phyloP scores from a whole-genome alignment of 1,140 invertebrate species.

The Portunus trituberculatus region DNA sequence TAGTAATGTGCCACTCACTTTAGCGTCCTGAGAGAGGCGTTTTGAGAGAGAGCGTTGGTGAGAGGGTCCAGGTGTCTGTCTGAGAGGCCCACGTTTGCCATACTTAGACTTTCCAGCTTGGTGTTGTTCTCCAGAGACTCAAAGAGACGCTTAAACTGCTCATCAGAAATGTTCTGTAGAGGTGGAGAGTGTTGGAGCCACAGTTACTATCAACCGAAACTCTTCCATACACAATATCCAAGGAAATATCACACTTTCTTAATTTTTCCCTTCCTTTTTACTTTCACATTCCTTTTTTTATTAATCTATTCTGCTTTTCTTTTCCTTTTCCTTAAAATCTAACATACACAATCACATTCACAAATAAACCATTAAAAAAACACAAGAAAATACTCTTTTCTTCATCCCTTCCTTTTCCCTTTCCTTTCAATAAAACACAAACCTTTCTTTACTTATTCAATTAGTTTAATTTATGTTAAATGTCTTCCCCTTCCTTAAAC shows the following conservation, averaged over 20 bases:
- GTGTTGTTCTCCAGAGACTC: slow-evolving; percentile 94
- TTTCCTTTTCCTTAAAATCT: no score
- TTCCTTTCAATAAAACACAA: background rate
- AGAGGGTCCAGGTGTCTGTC: slow-evolving; percentile 92
- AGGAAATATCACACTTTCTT: no score
- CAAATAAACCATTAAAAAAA: no score
- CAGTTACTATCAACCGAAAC: no score
- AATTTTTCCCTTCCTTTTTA: background rate
- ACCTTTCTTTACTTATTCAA: background rate
- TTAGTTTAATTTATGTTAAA: background rate
- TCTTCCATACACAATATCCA: no score
- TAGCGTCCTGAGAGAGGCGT: slow-evolving; percentile 92
- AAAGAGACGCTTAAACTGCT: slow-evolving; percentile 95
- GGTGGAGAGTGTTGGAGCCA: background rate
- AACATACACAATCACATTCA: no score
- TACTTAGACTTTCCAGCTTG: slow-evolving; percentile 92
- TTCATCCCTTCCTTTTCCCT: background rate
- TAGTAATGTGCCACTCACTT: slow-evolving; percentile 83
- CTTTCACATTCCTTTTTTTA: background rate
- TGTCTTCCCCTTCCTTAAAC: no score
- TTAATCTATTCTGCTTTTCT: background rate
- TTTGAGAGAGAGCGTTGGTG: slow-evolving; percentile 91
- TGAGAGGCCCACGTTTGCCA: slow-evolving; percentile 95
- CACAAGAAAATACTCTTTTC: no score
- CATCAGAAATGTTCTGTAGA: slow-evolving; percentile 96